These are phyloP conservation scores for Acanthisitta chloris DNA, from an alignment of 2,113 vertebrate genomes.

Conservation along the genomic window DNA sequence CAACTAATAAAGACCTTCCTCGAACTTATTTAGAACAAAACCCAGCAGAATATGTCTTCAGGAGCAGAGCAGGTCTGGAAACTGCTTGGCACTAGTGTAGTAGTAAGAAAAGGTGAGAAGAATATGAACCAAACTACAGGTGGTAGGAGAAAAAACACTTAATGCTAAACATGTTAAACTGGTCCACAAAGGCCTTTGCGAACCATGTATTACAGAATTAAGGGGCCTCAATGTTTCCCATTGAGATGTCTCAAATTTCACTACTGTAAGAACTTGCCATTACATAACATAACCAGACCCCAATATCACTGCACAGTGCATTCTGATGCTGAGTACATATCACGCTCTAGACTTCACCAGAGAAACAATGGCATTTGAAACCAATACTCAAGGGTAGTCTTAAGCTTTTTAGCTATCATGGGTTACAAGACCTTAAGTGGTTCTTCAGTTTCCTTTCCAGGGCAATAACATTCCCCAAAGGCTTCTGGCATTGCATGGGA, in stretches of 20 bases:
- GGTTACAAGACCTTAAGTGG: conserved; percentile 5
- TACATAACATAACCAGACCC: conserved; percentile 10
- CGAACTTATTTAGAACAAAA: neutral
- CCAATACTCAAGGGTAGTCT: neutral
- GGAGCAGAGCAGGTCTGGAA: neutral
- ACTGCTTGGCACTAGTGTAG: neutral
- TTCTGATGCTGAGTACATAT: conserved; percentile 9
- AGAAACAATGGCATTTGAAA: conserved; percentile 26
- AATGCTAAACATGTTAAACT: neutral
- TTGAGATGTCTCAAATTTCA: conserved; percentile 57
- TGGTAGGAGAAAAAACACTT: conserved; percentile 1
- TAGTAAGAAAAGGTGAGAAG: neutral
- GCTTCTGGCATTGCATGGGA: neutral
- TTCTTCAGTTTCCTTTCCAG: conserved; percentile 44
- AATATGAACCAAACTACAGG: conserved; percentile 30
- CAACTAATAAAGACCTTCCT: neutral
- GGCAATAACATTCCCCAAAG: neutral
- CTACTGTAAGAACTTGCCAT: neutral
- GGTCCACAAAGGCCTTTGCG: conserved; percentile 29
- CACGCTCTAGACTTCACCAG: neutral
- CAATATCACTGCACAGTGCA: neutral
- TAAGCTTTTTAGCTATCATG: neutral
- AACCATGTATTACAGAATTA: conserved; percentile 9
- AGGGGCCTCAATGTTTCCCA: neutral
- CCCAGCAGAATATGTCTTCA: neutral